Evolutionary conservation across 23 tunicate species (phyloP).

Genomic region (Trididemnum clinides): DNA sequence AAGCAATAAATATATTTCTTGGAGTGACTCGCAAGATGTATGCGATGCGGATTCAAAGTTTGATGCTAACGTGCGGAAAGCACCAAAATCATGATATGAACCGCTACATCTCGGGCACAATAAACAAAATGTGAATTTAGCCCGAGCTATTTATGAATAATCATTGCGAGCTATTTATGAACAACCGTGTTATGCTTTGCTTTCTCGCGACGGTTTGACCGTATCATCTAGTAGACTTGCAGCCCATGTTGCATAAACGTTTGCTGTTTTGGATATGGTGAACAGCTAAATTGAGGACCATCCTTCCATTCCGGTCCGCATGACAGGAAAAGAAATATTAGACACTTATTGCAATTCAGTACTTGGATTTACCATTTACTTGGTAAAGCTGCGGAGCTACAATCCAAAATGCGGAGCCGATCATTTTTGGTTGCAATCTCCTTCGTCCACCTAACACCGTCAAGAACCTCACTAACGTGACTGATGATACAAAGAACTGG

Average conservation of each 20-base stretch:
- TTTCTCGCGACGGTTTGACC: background rate
- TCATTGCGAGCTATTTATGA: background rate
- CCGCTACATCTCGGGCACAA: slow-evolving; percentile 8
- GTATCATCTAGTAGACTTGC: background rate
- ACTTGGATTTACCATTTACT: too few species aligned
- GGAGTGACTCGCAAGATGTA: background rate
- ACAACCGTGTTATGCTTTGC: background rate
- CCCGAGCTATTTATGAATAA: background rate
- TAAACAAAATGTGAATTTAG: slow-evolving; percentile 13
- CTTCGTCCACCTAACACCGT: too few species aligned
- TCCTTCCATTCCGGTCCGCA: background rate
- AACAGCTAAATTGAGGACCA: too few species aligned
- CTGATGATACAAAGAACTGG: too few species aligned
- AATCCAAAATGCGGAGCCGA: too few species aligned
- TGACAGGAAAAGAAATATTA: background rate
- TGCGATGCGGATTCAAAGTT: background rate
- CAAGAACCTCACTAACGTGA: too few species aligned
- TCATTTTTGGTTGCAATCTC: too few species aligned
- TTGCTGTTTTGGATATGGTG: too few species aligned
- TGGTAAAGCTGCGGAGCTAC: too few species aligned
- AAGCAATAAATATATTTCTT: background rate
- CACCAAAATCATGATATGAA: background rate
- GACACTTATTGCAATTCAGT: background rate
- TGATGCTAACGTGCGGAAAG: background rate
- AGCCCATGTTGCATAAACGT: background rate